A percentile compares a stretch with the other conserved stretches of the same genome.
phyloP scores from a whole-genome alignment of 2,888 invertebrate species.

The Metellina segmentata region DNA sequence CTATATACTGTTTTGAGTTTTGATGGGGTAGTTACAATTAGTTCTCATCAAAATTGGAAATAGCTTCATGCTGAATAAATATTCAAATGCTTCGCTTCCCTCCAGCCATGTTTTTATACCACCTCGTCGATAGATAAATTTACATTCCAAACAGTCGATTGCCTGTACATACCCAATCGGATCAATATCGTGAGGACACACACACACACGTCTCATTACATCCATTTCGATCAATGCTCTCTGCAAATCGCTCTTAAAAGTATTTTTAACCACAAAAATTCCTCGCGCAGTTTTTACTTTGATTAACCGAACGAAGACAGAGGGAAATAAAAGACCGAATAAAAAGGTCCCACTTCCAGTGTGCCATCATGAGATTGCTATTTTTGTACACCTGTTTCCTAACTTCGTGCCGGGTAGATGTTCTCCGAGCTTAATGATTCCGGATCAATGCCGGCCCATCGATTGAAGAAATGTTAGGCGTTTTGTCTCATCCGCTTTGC shows the following conservation, averaged over 20 bases:
- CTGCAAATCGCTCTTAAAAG: background rate
- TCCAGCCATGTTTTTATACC: too few species aligned
- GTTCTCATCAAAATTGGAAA: too few species aligned
- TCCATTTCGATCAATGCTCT: slow-evolving; percentile 3
- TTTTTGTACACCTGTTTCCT: slow-evolving; percentile 45
- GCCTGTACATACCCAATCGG: too few species aligned
- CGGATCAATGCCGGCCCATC: slow-evolving; percentile 48
- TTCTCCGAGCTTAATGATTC: slow-evolving; percentile 38
- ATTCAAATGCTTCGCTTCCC: too few species aligned
- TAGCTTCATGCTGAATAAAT: too few species aligned
- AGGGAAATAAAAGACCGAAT: background rate
- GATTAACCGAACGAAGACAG: slow-evolving; percentile 21
- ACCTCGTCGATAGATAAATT: too few species aligned
- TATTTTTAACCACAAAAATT: slow-evolving; percentile 44
- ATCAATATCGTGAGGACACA: too few species aligned
- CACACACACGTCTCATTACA: slow-evolving; percentile 10
- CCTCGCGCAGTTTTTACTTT: slow-evolving; percentile 7
- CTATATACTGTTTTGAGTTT: too few species aligned
- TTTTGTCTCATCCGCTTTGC: slow-evolving; percentile 19
- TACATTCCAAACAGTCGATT: too few species aligned
- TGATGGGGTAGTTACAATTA: too few species aligned
- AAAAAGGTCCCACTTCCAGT: background rate
- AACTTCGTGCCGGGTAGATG: slow-evolving; percentile 7
- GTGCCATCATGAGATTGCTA: slow-evolving; percentile 32
- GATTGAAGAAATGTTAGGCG: slow-evolving; percentile 51